Evolutionary conservation across 2,113 vertebrate species (phyloP).

Genomic region (Siniperca knerii): DNA sequence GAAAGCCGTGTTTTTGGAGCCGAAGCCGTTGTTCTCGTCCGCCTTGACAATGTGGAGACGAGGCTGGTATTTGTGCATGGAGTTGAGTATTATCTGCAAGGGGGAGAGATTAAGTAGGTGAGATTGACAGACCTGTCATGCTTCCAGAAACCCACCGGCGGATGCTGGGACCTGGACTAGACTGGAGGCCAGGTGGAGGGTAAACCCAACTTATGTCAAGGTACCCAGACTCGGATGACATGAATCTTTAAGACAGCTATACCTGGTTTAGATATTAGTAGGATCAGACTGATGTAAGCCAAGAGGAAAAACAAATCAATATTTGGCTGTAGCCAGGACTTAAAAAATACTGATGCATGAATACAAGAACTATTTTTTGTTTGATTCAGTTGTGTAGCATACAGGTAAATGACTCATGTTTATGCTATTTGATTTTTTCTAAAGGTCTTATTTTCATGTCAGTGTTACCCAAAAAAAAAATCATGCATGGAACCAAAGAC

Average conservation of each 20-base stretch:
- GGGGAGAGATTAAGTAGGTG: conserved; percentile 50
- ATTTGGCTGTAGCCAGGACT: background rate
- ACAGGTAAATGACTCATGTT: background rate
- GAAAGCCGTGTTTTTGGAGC: conserved; percentile 96
- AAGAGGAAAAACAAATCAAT: background rate
- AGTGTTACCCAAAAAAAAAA: background rate
- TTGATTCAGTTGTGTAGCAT: background rate
- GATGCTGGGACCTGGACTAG: conserved; percentile 19
- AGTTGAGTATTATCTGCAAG: conserved; percentile 96
- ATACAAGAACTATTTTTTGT: background rate
- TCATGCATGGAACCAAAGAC: background rate
- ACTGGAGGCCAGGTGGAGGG: conserved; percentile 21
- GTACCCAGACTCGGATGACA: conserved; percentile 17
- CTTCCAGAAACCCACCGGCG: conserved; percentile 33
- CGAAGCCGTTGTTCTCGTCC: conserved; percentile 97
- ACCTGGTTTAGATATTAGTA: background rate
- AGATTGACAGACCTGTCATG: conserved; percentile 46
- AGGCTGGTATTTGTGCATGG: conserved; percentile 99
- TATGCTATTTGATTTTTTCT: background rate
- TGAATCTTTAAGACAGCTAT: conserved; percentile 23
- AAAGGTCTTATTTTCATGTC: background rate
- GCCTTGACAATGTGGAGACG: conserved; percentile 97
- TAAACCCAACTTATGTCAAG: conserved; percentile 15
- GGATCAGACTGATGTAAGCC: conserved; percentile 13
- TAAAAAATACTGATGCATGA: background rate